phyloP scores from a whole-genome alignment of 1,140 invertebrate species.

The Drosophila willistoni region DNA sequence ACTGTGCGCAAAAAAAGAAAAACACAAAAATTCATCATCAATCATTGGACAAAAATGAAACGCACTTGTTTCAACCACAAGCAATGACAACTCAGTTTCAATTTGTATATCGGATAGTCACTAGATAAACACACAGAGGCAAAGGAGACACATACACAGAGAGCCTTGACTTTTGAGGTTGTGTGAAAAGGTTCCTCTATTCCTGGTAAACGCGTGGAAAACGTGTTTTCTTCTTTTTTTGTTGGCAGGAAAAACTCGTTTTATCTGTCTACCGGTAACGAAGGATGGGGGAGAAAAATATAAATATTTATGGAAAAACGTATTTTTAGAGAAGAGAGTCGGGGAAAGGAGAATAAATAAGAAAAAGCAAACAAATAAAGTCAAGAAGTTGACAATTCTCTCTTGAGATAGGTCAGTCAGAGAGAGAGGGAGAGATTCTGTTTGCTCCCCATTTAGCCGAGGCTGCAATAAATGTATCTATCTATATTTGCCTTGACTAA shows the following conservation, averaged over 20 bases:
- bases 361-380: slow-evolving; percentile 53
- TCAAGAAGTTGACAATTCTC: slow-evolving; percentile 58
- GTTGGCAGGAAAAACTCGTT: slow-evolving; percentile 58
- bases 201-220: slow-evolving; percentile 78
- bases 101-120: slow-evolving; percentile 51
- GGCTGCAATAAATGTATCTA: slow-evolving; percentile 30
- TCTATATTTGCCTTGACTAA: slow-evolving; percentile 46
- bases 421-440: slow-evolving; percentile 27
- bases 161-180: slow-evolving; percentile 23
- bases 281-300: slow-evolving; percentile 38
- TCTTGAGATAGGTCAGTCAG: slow-evolving; percentile 49
- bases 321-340: slow-evolving; percentile 32
- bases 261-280: slow-evolving; percentile 43
- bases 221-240: slow-evolving; percentile 37
- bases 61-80: slow-evolving; percentile 55
- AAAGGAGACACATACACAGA: not conserved
- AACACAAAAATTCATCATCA: slow-evolving; percentile 43
- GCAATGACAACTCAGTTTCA: slow-evolving; percentile 70
- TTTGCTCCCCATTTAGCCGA: slow-evolving; percentile 22
- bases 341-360: slow-evolving; percentile 9
- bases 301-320: slow-evolving; percentile 74
- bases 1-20: slow-evolving; percentile 60
- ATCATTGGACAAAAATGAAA: slow-evolving; percentile 41
- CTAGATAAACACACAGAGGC: slow-evolving; percentile 42
- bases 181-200: slow-evolving; percentile 63